Conservation (phyloP, 2,797 vertebrate genomes). For the Acipenser transmontanus region DNA sequence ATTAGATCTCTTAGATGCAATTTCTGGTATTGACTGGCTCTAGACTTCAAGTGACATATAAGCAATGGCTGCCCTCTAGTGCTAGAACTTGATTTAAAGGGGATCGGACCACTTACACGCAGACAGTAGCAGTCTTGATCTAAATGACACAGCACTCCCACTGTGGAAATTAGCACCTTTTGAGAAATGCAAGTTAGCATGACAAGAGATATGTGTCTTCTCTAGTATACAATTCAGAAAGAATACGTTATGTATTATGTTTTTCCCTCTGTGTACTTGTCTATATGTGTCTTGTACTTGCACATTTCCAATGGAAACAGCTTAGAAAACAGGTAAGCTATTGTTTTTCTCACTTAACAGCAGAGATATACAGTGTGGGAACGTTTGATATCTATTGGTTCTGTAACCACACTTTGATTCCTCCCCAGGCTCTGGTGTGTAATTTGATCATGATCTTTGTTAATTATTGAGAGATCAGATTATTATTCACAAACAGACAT, state of each 20-base stretch:
- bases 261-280: no score
- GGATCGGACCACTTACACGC: not conserved
- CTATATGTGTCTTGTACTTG: no score
- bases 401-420: no score
- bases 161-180: conserved; percentile 6
- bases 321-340: no score
- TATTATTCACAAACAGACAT: no score
- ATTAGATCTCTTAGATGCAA: not conserved
- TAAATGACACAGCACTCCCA: conserved; percentile 11
- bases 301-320: no score
- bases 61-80: conserved; percentile 26
- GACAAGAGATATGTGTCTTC: no score
- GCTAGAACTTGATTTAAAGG: conserved; percentile 10
- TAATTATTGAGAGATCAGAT: no score
- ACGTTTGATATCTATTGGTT: not conserved
- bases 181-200: not conserved
- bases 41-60: conserved; percentile 16
- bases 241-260: no score
- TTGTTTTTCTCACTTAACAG: conserved; percentile 13
- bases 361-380: conserved; percentile 18
- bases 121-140: not conserved
- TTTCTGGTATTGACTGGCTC: not conserved
- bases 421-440: no score
- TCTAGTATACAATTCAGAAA: no score
- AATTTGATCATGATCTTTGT: no score